phyloP scores from a whole-genome alignment of 2,113 vertebrate species.

The Dicaeum eximium region DNA sequence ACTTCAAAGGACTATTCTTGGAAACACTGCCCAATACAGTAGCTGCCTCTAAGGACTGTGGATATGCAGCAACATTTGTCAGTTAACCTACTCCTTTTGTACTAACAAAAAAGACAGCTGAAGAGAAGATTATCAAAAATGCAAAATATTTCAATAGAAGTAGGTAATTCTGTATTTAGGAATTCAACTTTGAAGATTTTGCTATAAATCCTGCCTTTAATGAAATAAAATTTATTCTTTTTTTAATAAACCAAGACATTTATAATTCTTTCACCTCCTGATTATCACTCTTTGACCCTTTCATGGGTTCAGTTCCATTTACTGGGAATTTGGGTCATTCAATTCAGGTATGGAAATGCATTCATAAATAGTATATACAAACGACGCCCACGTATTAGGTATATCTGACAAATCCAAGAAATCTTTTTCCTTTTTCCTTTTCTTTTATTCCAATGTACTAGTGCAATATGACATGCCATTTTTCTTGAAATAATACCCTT shows the following conservation, averaged over 20 bases:
- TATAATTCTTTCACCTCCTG: background rate
- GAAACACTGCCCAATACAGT: background rate
- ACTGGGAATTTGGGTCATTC: background rate
- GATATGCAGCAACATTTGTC: background rate
- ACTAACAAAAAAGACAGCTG: background rate
- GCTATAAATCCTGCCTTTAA: background rate
- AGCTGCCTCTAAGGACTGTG: background rate
- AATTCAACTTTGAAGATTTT: background rate
- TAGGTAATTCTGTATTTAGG: background rate
- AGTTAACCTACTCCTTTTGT: background rate
- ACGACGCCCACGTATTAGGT: background rate
- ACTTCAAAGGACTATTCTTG: constrained; percentile 1
- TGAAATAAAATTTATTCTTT: background rate
- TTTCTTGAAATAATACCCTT: constrained; percentile 27
- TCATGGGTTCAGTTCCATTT: background rate
- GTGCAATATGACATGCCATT: background rate
- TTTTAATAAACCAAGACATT: background rate
- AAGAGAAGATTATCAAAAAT: background rate
- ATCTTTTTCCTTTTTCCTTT: background rate
- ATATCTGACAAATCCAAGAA: background rate
- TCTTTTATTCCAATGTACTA: background rate
- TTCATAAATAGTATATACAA: background rate
- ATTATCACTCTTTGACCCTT: background rate
- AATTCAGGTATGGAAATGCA: background rate
- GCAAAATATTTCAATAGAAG: background rate